Percentiles rank a stretch among this genome's conserved stretches.
Evolutionary conservation across 1,140 invertebrate genomes (phyloP).

Genomic region (Mercenaria mercenaria): DNA sequence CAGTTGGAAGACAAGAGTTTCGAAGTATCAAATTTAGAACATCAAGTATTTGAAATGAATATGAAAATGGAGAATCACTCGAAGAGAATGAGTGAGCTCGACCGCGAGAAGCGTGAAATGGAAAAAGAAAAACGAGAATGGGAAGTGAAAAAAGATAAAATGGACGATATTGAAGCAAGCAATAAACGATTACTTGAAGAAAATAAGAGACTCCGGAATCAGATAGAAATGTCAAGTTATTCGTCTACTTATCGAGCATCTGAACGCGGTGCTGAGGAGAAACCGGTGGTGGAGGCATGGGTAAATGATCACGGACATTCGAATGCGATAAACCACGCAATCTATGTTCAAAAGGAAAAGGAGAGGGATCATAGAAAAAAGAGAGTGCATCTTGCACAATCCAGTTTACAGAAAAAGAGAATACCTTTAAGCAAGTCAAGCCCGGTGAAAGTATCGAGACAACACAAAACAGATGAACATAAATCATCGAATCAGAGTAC

Average conservation of each 20-base stretch:
- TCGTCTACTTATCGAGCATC: conserved; percentile 2
- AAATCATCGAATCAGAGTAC: neutral
- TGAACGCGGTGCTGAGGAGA: conserved; percentile 31
- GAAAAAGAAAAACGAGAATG: conserved; percentile 71
- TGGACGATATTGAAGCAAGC: conserved; percentile 72
- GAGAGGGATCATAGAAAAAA: conserved; percentile 8
- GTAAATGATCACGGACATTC: conserved; percentile 14
- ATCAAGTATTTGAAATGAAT: conserved; percentile 69
- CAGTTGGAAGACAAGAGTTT: conserved; percentile 68
- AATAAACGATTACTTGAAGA: conserved; percentile 71
- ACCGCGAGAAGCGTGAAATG: conserved; percentile 66
- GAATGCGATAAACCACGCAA: conserved; percentile 18
- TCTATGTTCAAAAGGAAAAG: conserved; percentile 63
- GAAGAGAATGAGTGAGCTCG: conserved; percentile 64
- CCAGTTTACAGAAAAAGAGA: conserved; percentile 41
- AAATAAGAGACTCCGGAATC: conserved; percentile 66
- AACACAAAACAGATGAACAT: conserved; percentile 3
- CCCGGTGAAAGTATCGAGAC: conserved; percentile 26
- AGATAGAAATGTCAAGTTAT: conserved; percentile 57
- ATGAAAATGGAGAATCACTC: conserved; percentile 64
- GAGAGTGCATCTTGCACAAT: neutral
- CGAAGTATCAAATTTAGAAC: conserved; percentile 45
- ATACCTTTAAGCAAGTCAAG: conserved; percentile 45
- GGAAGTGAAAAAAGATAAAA: conserved; percentile 68
- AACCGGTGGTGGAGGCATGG: conserved; percentile 40